These are phyloP conservation scores for Buceros bicornis DNA, from an alignment of 2,797 vertebrate species.

Conservation along the genomic window DNA sequence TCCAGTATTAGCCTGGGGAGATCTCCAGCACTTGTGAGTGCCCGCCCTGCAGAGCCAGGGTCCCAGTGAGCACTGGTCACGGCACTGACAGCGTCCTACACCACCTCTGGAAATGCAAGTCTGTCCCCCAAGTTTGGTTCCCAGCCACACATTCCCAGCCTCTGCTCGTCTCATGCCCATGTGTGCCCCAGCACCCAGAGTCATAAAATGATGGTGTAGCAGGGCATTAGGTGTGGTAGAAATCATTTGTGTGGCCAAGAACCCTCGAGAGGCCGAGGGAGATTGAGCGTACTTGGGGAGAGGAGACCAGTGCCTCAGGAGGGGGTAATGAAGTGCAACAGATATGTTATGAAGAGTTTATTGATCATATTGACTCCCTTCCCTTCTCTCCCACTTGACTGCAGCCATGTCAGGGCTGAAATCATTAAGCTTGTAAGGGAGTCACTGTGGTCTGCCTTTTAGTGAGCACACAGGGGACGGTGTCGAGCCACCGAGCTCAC, in stretches of 20 bases:
- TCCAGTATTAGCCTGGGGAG: background rate
- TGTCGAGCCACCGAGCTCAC: background rate
- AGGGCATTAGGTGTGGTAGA: background rate
- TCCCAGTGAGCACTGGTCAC: background rate
- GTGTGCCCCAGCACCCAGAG: background rate
- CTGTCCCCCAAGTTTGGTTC: background rate
- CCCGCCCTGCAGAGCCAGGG: rapidly evolving
- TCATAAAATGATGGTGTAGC: background rate
- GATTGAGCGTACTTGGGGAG: background rate
- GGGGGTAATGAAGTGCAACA: background rate
- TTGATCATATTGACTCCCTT: background rate
- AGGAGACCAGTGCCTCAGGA: background rate
- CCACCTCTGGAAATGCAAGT: background rate
- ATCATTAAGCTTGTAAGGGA: background rate
- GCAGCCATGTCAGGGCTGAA: background rate
- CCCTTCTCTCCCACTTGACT: background rate
- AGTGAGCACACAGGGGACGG: background rate
- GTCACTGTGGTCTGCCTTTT: background rate
- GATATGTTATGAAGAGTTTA: background rate
- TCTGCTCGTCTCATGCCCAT: background rate
- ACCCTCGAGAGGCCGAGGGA: background rate
- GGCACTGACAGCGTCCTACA: background rate
- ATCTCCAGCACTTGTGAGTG: background rate
- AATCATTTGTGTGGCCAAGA: background rate
- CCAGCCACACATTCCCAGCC: background rate